phyloP scores from a whole-genome alignment of 2,888 invertebrate genomes.

The Chaitophorus viminalis region DNA sequence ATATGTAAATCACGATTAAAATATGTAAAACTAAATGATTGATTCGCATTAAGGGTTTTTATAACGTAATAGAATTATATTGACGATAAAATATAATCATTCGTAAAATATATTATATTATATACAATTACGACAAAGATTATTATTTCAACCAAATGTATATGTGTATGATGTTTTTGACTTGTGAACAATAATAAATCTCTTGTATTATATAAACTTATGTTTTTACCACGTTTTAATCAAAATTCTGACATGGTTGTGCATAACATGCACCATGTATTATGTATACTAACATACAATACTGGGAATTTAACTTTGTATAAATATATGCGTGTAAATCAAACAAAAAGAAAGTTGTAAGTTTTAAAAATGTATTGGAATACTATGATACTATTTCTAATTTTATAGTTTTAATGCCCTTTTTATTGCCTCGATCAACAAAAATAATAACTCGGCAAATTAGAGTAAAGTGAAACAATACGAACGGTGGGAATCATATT shows the following conservation, averaged over 20 bases:
- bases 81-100: constrained; percentile 20
- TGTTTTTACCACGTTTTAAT: background rate
- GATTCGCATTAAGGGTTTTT: constrained; percentile 52
- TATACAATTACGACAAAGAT: constrained; percentile 36
- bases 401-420: no score
- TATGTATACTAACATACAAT: background rate
- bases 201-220: background rate
- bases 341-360: no score
- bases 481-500: no score
- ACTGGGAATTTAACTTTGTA: background rate
- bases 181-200: constrained; percentile 46
- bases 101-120: constrained; percentile 26
- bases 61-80: constrained; percentile 39
- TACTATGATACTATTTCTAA: no score
- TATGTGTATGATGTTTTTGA: constrained; percentile 45
- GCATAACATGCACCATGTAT: background rate
- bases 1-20: constrained; percentile 11
- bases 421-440: no score
- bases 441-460: no score
- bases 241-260: background rate
- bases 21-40: constrained; percentile 26
- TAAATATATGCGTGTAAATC: no score
- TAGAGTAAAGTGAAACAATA: no score
- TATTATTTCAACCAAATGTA: constrained; percentile 42
- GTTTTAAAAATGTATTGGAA: no score